These are phyloP conservation scores for Daubentonia madagascariensis DNA, from an alignment of 2,113 vertebrate species.

Conservation along the genomic window DNA sequence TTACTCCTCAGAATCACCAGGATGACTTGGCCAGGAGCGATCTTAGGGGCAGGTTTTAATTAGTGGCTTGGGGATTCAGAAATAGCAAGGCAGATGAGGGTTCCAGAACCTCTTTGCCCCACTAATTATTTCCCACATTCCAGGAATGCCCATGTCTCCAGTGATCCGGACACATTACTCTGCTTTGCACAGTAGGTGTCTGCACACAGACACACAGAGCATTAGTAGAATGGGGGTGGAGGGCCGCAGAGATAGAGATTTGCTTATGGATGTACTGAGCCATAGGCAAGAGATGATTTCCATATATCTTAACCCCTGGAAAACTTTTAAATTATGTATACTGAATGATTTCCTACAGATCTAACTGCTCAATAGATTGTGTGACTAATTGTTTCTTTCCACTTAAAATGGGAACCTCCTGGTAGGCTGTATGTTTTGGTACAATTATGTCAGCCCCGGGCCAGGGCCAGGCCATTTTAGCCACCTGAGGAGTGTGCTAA, in stretches of 20 bases:
- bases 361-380: conserved; percentile 34
- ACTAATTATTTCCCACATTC: conserved; percentile 12
- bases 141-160: background rate
- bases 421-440: conserved; percentile 49
- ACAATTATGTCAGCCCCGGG: conserved; percentile 15
- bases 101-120: background rate
- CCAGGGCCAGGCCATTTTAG: conserved; percentile 33
- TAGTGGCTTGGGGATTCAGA: conserved; percentile 56
- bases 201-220: background rate
- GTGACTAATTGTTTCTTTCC: conserved; percentile 55
- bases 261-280: background rate
- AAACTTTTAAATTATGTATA: conserved; percentile 23
- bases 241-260: background rate
- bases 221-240: background rate
- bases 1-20: conserved; percentile 2
- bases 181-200: background rate
- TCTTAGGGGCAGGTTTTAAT: conserved; percentile 76
- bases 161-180: background rate
- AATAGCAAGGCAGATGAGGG: background rate
- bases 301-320: background rate
- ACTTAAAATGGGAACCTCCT: conserved; percentile 34
- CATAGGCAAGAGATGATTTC: background rate
- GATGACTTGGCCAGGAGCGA: conserved; percentile 31
- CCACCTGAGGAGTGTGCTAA: conserved; percentile 52
- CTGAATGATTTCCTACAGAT: conserved; percentile 53